Evolutionary conservation across 2,113 vertebrate genomes (phyloP).

Genomic region (Strigops habroptila): DNA sequence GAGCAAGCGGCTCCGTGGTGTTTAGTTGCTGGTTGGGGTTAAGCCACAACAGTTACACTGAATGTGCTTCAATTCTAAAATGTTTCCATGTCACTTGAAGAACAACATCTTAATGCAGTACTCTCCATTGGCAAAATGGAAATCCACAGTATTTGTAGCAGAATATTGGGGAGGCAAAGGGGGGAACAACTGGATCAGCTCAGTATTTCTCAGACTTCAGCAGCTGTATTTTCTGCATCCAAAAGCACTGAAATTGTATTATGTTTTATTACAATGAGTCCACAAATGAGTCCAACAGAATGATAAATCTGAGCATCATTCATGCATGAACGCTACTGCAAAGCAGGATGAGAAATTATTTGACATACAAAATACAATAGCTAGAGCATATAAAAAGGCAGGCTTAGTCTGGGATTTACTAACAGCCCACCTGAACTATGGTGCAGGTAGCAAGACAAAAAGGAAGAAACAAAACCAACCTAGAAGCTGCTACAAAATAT

Average conservation of each 20-base stretch:
- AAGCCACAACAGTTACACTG: neutral
- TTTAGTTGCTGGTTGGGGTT: neutral
- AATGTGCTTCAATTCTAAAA: neutral
- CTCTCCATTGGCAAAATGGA: neutral
- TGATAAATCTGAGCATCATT: neutral
- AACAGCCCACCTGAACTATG: neutral
- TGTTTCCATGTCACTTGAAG: neutral
- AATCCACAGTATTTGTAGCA: neutral
- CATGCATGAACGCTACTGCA: neutral
- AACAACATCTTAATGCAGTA: neutral
- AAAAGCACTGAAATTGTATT: neutral
- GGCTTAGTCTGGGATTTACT: neutral
- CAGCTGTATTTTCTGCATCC: neutral
- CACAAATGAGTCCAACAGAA: constrained; percentile 10
- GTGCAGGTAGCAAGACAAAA: neutral
- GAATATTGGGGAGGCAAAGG: neutral
- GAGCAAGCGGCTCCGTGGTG: neutral
- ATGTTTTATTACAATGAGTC: constrained; percentile 9
- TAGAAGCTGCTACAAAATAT: neutral
- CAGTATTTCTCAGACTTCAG: constrained; percentile 9
- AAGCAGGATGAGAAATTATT: constrained; percentile 27
- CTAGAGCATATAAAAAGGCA: neutral
- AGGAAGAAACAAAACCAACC: neutral
- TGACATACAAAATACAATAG: neutral
- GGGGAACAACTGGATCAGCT: neutral